A percentile compares a stretch with the other conserved stretches of the same genome.
These are phyloP conservation scores for Epizoanthus fatuus DNA, from an alignment of 92 coral and sea anemone species.

Conservation along the genomic window DNA sequence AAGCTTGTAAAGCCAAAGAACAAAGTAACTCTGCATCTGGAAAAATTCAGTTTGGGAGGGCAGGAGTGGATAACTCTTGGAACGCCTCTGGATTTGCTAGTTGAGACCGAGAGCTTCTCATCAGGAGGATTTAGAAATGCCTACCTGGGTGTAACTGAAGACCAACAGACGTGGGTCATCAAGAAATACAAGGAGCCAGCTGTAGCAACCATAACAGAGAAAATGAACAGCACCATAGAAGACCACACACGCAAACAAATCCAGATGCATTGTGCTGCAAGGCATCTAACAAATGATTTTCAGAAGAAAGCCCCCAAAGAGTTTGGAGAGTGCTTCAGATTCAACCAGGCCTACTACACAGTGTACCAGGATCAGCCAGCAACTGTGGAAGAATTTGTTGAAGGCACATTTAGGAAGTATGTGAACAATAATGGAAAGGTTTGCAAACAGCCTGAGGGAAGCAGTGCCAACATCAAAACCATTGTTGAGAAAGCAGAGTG, in stretches of 20 bases:
- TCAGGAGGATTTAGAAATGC: conserved; percentile 62
- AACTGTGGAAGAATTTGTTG: conserved; percentile 62
- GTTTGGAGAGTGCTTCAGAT: conserved; percentile 60
- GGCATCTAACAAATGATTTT: conserved; percentile 60
- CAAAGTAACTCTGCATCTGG: conserved; percentile 40
- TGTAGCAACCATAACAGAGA: conserved; percentile 9
- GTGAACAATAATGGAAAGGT: conserved; percentile 48
- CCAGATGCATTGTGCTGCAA: conserved; percentile 61
- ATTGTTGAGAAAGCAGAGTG: conserved; percentile 51
- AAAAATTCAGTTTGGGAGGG: conserved; percentile 32
- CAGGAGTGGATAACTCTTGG: conserved; percentile 55
- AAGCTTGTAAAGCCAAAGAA: conserved; percentile 57
- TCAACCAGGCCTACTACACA: conserved; percentile 48
- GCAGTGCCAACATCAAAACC: conserved; percentile 21
- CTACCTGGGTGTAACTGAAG: conserved; percentile 42
- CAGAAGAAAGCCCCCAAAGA: conserved; percentile 38
- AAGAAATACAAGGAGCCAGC: conserved; percentile 53
- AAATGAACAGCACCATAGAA: conserved; percentile 24
- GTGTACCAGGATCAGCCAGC: conserved; percentile 34
- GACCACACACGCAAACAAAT: conserved; percentile 60
- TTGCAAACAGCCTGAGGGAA: conserved; percentile 41
- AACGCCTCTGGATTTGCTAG: conserved; percentile 31
- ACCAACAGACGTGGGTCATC: conserved; percentile 55
- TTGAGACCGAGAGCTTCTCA: conserved; percentile 57
- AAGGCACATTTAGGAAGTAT: conserved; percentile 55